Evolutionary conservation across 2,113 vertebrate genomes (phyloP).

Genomic region (Alectura lathami): DNA sequence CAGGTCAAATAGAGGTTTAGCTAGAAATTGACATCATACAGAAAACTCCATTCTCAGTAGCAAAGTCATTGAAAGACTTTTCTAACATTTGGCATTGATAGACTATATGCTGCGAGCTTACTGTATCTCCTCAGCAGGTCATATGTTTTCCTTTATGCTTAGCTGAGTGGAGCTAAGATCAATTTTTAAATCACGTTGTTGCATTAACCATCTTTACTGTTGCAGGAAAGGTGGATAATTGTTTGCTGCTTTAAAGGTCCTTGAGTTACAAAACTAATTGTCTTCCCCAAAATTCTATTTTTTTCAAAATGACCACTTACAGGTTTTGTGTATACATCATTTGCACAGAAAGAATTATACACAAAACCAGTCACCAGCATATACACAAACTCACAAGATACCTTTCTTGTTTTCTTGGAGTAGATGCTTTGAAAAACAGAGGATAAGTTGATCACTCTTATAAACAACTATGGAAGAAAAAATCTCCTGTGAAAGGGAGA

Average conservation of each 20-base stretch:
- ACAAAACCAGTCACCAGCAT: neutral
- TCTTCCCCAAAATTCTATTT: neutral
- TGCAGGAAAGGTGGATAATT: slow-evolving; percentile 49
- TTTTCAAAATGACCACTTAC: slow-evolving; percentile 8
- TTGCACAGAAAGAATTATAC: neutral
- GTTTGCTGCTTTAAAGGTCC: slow-evolving; percentile 47
- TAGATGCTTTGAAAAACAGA: neutral
- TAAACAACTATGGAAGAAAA: neutral
- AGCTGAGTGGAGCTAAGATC: slow-evolving; percentile 60
- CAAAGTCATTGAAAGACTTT: slow-evolving; percentile 44
- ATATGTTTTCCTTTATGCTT: slow-evolving; percentile 72
- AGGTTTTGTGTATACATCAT: neutral
- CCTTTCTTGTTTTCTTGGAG: neutral
- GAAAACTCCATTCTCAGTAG: slow-evolving; percentile 9
- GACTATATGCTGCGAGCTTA: slow-evolving; percentile 34
- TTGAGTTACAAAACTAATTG: slow-evolving; percentile 1
- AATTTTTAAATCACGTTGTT: slow-evolving; percentile 65
- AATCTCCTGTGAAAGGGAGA: neutral
- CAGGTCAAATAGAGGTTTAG: slow-evolving; percentile 37
- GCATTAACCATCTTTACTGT: slow-evolving; percentile 61
- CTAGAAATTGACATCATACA: slow-evolving; percentile 16
- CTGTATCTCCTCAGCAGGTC: slow-evolving; percentile 51
- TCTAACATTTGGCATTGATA: slow-evolving; percentile 59
- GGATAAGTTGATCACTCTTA: neutral
- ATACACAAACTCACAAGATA: neutral